These are phyloP conservation scores for Australoheros facetus DNA, from an alignment of 2,797 vertebrate genomes.

Conservation along the genomic window DNA sequence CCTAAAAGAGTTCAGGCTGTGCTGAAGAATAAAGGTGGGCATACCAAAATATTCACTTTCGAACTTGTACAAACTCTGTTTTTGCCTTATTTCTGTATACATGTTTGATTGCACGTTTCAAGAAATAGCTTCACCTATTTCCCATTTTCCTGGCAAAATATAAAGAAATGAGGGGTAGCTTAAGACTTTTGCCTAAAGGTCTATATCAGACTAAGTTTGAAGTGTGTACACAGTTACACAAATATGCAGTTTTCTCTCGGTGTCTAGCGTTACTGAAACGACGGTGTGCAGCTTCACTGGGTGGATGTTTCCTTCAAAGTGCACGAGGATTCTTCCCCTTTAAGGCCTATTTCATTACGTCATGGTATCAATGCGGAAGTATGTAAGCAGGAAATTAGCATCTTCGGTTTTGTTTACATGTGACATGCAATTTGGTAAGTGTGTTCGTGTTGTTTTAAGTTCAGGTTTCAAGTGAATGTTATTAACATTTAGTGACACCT, in stretches of 20 bases:
- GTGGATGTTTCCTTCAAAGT: neutral
- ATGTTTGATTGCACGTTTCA: too few species aligned
- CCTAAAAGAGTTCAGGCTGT: too few species aligned
- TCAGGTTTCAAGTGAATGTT: accelerated
- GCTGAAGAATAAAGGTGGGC: too few species aligned
- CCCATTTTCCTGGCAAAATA: too few species aligned
- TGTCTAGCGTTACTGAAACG: neutral
- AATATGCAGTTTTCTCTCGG: neutral
- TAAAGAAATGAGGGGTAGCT: too few species aligned
- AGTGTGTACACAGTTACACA: neutral
- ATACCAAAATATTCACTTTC: too few species aligned
- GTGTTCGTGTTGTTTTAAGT: neutral
- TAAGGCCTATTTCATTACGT: constrained; percentile 47
- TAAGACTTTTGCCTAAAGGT: too few species aligned
- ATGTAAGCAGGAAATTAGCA: constrained; percentile 9
- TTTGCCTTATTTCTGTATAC: too few species aligned
- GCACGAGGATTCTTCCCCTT: constrained; percentile 19
- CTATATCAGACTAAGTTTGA: neutral
- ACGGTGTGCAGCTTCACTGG: neutral
- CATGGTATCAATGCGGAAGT: constrained; percentile 63
- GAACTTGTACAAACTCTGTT: too few species aligned
- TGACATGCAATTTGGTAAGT: constrained; percentile 44
- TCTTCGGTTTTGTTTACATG: constrained; percentile 61
- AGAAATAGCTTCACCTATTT: too few species aligned
- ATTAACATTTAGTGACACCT: neutral